A percentile compares a stretch with the other conserved stretches of the same genome.
These are phyloP conservation scores for Augochlorella aurata DNA, from an alignment of 2,888 invertebrate genomes.

Conservation along the genomic window DNA sequence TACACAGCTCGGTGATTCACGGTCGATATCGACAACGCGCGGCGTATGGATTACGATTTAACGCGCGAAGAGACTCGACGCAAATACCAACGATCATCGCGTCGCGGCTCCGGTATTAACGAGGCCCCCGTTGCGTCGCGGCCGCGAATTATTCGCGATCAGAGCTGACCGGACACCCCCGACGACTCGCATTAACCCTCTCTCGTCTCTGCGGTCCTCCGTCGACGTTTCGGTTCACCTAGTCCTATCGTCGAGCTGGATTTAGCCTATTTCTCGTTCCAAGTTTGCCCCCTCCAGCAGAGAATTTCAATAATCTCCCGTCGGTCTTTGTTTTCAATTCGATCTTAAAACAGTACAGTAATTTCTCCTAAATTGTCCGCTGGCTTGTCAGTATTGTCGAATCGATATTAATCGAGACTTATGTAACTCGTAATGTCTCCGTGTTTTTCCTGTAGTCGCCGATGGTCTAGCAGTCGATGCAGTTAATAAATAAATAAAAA, in stretches of 20 bases:
- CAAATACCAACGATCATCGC: constrained; percentile 21
- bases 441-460: no score
- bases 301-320: no score
- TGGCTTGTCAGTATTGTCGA: no score
- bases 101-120: constrained; percentile 4
- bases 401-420: no score
- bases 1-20: constrained; percentile 24
- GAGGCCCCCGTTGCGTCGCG: background rate
- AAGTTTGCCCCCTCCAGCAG: background rate
- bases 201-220: background rate
- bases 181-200: background rate
- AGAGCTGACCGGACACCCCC: background rate
- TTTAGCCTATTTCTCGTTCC: background rate
- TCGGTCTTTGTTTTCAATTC: no score
- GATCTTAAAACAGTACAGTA: no score
- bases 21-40: constrained; percentile 13
- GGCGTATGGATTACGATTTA: constrained; percentile 8
- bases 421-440: no score
- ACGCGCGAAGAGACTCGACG: constrained; percentile 4
- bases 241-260: background rate
- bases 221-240: background rate
- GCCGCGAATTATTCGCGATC: constrained; percentile 6
- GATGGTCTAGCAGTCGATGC: no score
- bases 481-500: no score
- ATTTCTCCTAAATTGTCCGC: no score